Conservation (phyloP, 2,888 invertebrate species). For the Mylabris sibirica region DNA sequence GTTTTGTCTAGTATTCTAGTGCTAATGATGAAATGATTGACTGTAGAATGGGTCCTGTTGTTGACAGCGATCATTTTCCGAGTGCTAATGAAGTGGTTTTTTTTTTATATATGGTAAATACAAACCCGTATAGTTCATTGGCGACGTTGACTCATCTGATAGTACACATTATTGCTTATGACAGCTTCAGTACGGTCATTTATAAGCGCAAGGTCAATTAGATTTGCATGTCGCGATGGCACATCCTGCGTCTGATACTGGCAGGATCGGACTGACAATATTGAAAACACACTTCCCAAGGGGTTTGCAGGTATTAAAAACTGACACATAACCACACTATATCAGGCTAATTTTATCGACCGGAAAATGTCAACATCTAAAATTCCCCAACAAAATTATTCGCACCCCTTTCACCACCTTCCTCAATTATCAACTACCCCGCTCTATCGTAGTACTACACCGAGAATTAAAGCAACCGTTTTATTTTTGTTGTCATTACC, state of each 20-base stretch:
- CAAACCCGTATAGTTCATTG: slow-evolving; percentile 59
- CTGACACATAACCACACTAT: neutral
- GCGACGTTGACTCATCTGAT: slow-evolving; percentile 57
- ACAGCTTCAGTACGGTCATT: slow-evolving; percentile 60
- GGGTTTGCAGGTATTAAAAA: slow-evolving; percentile 16
- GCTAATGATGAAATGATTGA: slow-evolving; percentile 59
- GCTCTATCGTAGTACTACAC: neutral
- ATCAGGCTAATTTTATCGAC: neutral
- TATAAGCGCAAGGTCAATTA: slow-evolving; percentile 62
- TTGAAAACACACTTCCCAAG: slow-evolving; percentile 16
- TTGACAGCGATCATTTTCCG: slow-evolving; percentile 61
- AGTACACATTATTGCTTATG: slow-evolving; percentile 60
- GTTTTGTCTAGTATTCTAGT: slow-evolving; percentile 48
- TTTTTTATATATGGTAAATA: slow-evolving; percentile 50
- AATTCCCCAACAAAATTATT: slow-evolving; percentile 11
- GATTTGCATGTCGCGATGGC: slow-evolving; percentile 54
- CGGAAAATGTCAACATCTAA: slow-evolving; percentile 5
- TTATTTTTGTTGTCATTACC: too few species aligned
- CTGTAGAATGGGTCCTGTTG: slow-evolving; percentile 55
- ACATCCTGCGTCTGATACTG: slow-evolving; percentile 45
- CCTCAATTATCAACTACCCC: neutral
- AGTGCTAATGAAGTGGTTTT: slow-evolving; percentile 61
- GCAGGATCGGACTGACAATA: slow-evolving; percentile 26
- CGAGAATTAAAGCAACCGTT: too few species aligned
- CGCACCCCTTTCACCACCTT: neutral